Percentiles rank a stretch among this genome's conserved stretches.
phyloP scores from a whole-genome alignment of 53 echinoderm and acorn worm genomes.

The Henricia sp. region DNA sequence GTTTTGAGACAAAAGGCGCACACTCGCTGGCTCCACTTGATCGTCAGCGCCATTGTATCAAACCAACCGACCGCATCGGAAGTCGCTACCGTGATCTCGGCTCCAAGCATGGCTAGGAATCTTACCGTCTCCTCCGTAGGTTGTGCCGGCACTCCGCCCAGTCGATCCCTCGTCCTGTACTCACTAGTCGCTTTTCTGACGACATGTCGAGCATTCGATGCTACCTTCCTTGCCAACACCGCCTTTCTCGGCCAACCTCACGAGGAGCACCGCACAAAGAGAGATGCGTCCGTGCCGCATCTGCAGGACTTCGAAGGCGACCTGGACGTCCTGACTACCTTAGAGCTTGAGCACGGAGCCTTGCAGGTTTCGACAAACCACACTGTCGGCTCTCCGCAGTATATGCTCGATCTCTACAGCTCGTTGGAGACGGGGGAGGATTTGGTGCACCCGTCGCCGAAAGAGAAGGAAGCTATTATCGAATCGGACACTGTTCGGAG shows the following conservation, averaged over 20 bases:
- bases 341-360: constrained; percentile 35
- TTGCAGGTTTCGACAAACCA: constrained; percentile 12
- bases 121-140: neutral
- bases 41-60: no score
- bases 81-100: no score
- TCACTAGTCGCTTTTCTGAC: constrained; percentile 31
- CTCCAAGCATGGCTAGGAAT: constrained; percentile 22
- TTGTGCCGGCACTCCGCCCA: neutral
- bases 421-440: constrained; percentile 46
- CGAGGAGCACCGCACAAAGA: constrained; percentile 2
- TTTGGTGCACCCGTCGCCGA: constrained; percentile 58
- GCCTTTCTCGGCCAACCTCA: no score
- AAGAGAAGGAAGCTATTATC: constrained; percentile 72
- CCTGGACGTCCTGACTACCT: constrained; percentile 22
- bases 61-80: no score
- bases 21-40: no score
- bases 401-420: constrained; percentile 67
- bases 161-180: constrained; percentile 18
- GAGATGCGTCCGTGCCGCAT: constrained; percentile 16
- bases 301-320: constrained; percentile 50
- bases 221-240: constrained; percentile 31
- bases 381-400: constrained; percentile 55
- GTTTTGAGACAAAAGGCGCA: no score
- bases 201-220: constrained; percentile 45
- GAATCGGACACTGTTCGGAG: constrained; percentile 86